phyloP scores from a whole-genome alignment of 1,140 invertebrate species.

The Portunus trituberculatus region DNA sequence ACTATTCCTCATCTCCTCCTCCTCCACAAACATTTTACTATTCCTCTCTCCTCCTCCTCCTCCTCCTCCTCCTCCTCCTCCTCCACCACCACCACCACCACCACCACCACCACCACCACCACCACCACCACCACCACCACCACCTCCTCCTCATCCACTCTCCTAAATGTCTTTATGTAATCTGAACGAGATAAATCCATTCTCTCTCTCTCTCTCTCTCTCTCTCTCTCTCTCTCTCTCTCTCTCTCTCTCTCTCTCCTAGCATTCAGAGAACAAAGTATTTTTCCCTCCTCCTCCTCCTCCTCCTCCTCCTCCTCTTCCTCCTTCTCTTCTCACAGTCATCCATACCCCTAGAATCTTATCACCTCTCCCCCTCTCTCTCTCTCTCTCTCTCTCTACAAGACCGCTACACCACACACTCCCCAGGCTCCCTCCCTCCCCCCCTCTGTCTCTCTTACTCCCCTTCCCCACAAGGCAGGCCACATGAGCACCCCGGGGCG shows the following conservation, averaged over 20 bases:
- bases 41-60: too few species aligned
- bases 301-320: background rate
- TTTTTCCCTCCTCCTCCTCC: background rate
- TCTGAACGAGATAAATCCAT: too few species aligned
- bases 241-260: background rate
- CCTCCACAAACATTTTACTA: too few species aligned
- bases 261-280: background rate
- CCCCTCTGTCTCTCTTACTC: background rate
- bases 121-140: too few species aligned
- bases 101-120: too few species aligned
- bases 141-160: too few species aligned
- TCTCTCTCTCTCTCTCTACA: background rate
- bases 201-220: background rate
- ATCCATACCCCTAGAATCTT: background rate
- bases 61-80: too few species aligned
- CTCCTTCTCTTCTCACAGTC: background rate
- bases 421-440: background rate
- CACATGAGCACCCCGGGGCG: background rate
- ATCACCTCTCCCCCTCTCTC: background rate
- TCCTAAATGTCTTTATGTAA: too few species aligned
- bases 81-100: too few species aligned
- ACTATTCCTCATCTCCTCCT: too few species aligned
- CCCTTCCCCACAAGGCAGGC: background rate
- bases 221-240: background rate
- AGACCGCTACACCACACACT: background rate